phyloP scores from a whole-genome alignment of 92 coral and sea anemone genomes.

The Phenganax marumi region DNA sequence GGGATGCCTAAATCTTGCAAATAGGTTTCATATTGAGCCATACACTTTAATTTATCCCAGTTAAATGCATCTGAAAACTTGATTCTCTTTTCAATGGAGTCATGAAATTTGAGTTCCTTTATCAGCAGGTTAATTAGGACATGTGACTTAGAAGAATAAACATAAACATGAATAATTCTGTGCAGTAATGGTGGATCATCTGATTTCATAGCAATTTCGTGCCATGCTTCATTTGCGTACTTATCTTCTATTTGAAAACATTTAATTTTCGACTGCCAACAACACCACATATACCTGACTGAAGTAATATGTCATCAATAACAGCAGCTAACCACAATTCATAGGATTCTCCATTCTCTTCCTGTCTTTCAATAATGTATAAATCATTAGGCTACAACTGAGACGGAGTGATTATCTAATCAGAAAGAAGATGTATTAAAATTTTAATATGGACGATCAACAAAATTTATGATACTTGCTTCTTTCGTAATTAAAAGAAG shows the following conservation, averaged over 20 bases:
- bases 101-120: too few species aligned
- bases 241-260: conserved; percentile 33
- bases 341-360: not conserved
- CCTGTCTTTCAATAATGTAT: conserved; percentile 29
- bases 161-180: too few species aligned
- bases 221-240: too few species aligned
- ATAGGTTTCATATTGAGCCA: conserved; percentile 61
- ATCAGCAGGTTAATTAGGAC: too few species aligned
- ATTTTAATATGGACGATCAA: too few species aligned
- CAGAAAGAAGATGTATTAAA: not conserved
- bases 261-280: conserved; percentile 26
- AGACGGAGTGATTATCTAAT: not conserved
- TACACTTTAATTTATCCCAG: conserved; percentile 46
- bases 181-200: too few species aligned
- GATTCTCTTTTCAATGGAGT: too few species aligned
- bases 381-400: conserved; percentile 39
- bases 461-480: not conserved
- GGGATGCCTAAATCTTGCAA: conserved; percentile 43
- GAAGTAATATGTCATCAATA: conserved; percentile 15
- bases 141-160: too few species aligned
- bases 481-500: not conserved
- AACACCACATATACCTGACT: conserved; percentile 41
- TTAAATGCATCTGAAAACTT: not conserved
- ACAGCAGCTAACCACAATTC: conserved; percentile 18
- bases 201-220: too few species aligned